Base-by-base conservation (phyloP, 2,113 vertebrate genomes). In the Toxostoma redivivum region DNA sequence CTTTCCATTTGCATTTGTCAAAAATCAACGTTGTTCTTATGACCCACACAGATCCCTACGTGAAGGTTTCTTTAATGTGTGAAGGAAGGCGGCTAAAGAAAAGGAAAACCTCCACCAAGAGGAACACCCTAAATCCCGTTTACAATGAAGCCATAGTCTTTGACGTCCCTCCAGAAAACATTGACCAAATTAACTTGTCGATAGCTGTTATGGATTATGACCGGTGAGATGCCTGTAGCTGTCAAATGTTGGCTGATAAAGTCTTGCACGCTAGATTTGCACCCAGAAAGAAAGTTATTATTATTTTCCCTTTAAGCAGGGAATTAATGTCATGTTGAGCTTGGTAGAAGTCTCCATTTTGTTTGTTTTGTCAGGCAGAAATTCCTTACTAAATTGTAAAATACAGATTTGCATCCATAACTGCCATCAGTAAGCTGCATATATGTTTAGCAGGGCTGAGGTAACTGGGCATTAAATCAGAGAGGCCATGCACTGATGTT, bases 171-270 rank as follows among this genome's bases (percentile, higher is more conserved):
- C 98, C 99, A 22, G 99, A 99, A 97, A 99, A 98, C 94, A 99
- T 99, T 87, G 99, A 99, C 97, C 99, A 99, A 98, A 99, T 99
- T 98, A 99, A 99, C 97, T 97, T 99, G 97, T 98, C 98, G 77
- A 99, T 99, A 97, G 99, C 99, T n/a, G 99, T 99, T 96, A 99
- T 99, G 99, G 99, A 99, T 97, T 99, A 99, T 40, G 99, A 99
- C 98, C 99, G 99, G 99, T 99, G 97, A 99, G 98, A 96, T 96
- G 72, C 87, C 93, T 96, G 87, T 90, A 93, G 87, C 90, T 94
- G 66, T 99, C 96, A 98, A 76, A 81, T 88, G 48, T 61, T 64
- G 60, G 44, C 60, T 86, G 56, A 67, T 62, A 42, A 76, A 89
- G 27, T 53, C 22, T 42, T 69, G 53, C 23, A 33, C 4, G 4